Conservation (phyloP, 2,888 invertebrate species). For the Spodoptera exigua region DNA sequence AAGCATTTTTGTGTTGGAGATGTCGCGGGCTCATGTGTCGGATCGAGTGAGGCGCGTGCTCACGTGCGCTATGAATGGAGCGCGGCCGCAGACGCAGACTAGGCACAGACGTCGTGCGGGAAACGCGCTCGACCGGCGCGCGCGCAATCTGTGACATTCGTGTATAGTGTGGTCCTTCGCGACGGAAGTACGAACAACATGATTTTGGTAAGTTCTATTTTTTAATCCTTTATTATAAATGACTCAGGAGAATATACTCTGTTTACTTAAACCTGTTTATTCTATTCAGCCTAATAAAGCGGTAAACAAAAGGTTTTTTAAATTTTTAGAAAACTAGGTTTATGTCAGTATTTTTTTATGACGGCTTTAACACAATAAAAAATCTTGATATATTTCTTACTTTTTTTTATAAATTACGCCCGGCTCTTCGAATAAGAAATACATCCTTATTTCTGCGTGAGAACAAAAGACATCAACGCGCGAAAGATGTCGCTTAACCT, state of each 20-base stretch:
- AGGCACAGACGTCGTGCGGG: conserved; percentile 77
- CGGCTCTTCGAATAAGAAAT: not conserved
- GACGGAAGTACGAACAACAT: conserved; percentile 38
- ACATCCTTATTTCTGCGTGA: conserved; percentile 3
- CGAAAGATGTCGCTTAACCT: not conserved
- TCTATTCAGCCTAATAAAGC: too few species aligned
- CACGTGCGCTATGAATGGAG: conserved; percentile 66
- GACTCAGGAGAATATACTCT: too few species aligned
- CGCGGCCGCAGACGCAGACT: conserved; percentile 67
- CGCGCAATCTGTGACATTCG: conserved; percentile 35
- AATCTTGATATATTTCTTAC: not conserved
- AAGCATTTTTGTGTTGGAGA: conserved; percentile 12
- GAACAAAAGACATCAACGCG: conserved; percentile 66
- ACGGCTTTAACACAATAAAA: not conserved
- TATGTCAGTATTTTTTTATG: too few species aligned
- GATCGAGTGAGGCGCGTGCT: conserved; percentile 35
- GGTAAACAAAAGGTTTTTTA: too few species aligned
- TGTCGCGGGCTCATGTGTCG: conserved; percentile 27
- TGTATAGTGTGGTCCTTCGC: conserved; percentile 39
- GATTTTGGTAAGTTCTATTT: conserved; percentile 45
- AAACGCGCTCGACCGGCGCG: conserved; percentile 65
- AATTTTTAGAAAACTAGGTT: too few species aligned
- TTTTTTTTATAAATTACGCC: too few species aligned
- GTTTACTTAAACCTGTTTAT: not conserved
- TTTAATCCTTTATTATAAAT: not conserved